phyloP scores from a whole-genome alignment of 2,888 invertebrate species.

The Suillia variegata region DNA sequence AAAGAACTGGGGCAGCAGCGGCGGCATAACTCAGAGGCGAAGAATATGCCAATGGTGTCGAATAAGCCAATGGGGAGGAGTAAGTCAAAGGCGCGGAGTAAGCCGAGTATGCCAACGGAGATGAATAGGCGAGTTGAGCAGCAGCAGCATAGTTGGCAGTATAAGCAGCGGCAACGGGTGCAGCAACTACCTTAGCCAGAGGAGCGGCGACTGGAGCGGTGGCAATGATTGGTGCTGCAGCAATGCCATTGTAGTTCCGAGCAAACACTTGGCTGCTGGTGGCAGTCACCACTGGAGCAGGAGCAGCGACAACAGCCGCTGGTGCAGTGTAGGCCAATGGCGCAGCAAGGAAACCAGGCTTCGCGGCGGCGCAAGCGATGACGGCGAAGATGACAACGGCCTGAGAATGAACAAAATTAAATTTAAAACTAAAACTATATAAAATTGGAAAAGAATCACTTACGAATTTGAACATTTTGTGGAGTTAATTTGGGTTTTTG shows the following conservation, averaged over 20 bases:
- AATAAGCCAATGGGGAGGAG: constrained; percentile 4
- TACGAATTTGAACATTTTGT: constrained; percentile 5
- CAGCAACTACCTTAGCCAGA: too few relatives aligned
- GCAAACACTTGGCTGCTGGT: constrained; percentile 48
- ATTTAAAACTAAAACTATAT: neutral
- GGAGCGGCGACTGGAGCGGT: too few relatives aligned
- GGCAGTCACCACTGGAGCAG: constrained; percentile 44
- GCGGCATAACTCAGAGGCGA: constrained; percentile 28
- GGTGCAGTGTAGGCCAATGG: constrained; percentile 21
- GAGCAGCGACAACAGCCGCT: constrained; percentile 38
- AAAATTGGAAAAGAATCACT: neutral
- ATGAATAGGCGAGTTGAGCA: constrained; percentile 15
- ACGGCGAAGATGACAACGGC: constrained; percentile 41
- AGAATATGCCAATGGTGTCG: constrained; percentile 27
- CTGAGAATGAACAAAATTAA: constrained; percentile 26
- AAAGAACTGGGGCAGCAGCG: constrained; percentile 9
- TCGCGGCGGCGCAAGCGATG: constrained; percentile 41
- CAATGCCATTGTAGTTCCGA: constrained; percentile 46
- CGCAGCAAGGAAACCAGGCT: constrained; percentile 34
- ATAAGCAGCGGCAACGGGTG: constrained; percentile 25
- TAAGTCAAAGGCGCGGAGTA: constrained; percentile 9
- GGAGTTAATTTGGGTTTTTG: neutral
- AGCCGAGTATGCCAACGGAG: constrained; percentile 29
- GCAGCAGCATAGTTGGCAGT: constrained; percentile 11
- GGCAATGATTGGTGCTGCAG: constrained; percentile 42